Percentiles rank a stretch among this genome's conserved stretches.
Evolutionary conservation across 2,797 vertebrate genomes (phyloP).

Genomic region (Scleropages formosus): DNA sequence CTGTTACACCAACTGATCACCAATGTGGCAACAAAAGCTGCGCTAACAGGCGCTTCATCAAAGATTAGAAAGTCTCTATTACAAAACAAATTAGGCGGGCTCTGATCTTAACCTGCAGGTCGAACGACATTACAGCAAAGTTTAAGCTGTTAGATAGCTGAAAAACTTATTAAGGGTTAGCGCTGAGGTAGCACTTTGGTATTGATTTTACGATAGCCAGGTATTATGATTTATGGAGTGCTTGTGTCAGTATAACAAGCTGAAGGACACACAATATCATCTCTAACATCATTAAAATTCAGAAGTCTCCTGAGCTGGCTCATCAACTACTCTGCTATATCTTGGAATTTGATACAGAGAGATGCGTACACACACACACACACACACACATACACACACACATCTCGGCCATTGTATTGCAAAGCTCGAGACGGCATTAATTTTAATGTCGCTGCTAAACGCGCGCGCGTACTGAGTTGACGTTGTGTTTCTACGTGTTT

Average conservation of each 20-base stretch:
- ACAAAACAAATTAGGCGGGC: slow-evolving; percentile 98
- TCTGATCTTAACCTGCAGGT: slow-evolving; percentile 93
- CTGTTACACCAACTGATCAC: slow-evolving; percentile 97
- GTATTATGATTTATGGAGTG: slow-evolving; percentile 99
- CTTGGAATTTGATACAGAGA: slow-evolving; percentile 70
- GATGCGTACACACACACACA: slow-evolving; percentile 35
- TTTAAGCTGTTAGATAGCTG: slow-evolving; percentile 93
- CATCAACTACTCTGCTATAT: slow-evolving; percentile 91
- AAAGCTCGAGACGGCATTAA: neutral
- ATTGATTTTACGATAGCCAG: slow-evolving; percentile 99
- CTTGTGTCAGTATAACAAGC: slow-evolving; percentile 99
- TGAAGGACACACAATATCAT: slow-evolving; percentile 99
- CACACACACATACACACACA: slow-evolving; percentile 30
- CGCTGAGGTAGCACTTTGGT: slow-evolving; percentile 98
- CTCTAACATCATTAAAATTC: slow-evolving; percentile 99
- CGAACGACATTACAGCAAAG: slow-evolving; percentile 90
- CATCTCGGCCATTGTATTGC: neutral
- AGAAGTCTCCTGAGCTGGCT: slow-evolving; percentile 97
- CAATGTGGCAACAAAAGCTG: slow-evolving; percentile 94
- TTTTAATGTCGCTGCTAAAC: slow-evolving; percentile 2
- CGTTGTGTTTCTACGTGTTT: neutral
- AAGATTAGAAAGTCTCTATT: slow-evolving; percentile 98
- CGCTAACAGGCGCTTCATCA: slow-evolving; percentile 97
- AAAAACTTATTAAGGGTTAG: slow-evolving; percentile 97
- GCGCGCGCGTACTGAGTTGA: neutral